Evolutionary conservation across 1,140 invertebrate genomes (phyloP), one percentile per base, ranked within the genome.

Genomic region (Theocolax elegans): DNA sequence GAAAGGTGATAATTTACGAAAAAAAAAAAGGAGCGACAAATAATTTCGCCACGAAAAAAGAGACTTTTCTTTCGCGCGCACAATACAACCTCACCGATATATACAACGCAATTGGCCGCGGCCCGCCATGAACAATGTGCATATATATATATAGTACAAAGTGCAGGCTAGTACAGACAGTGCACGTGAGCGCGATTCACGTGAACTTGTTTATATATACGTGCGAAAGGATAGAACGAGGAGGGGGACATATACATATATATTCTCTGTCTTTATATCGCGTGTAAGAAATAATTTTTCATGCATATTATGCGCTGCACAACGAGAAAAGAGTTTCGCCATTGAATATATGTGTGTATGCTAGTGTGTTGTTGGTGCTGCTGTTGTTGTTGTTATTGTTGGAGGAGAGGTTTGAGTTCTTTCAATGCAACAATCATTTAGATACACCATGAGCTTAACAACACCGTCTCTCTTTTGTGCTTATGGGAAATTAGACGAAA

Each of bases 121-220:
- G 40, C 59, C 42, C n/a, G n/a, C n/a, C 49, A 58, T 64, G 31
- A 60, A 71, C 67, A 69, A 65, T 70, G 65, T 71, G 71, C 48
- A 19, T 13, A 48, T 19, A 58, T 38, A 15, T 15, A 35, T 29
- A 19, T 44, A 23, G n/a, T n/a, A n/a, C n/a, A n/a, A n/a, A n/a
- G n/a, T n/a, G n/a, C n/a, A n/a, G n/a, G n/a, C n/a, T n/a, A n/a
- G n/a, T n/a, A n/a, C n/a, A n/a, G 27, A 9, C 44, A 38, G 23
- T 31, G 58, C 40, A 63, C 67, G 62, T 56, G 66, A 60, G 66
- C 31, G 25, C 17, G 4, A n/a, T 56, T 68, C 66, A 68, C 66
- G 56, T 68, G 66, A 68, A 40, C 56, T 42, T 44, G 54, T 29
- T 35, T 38, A n/a, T 15, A 15, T 25, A n/a, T n/a, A 38, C 35